Conservation (phyloP, 1,140 invertebrate genomes). For the Drosophila oshimai region DNA sequence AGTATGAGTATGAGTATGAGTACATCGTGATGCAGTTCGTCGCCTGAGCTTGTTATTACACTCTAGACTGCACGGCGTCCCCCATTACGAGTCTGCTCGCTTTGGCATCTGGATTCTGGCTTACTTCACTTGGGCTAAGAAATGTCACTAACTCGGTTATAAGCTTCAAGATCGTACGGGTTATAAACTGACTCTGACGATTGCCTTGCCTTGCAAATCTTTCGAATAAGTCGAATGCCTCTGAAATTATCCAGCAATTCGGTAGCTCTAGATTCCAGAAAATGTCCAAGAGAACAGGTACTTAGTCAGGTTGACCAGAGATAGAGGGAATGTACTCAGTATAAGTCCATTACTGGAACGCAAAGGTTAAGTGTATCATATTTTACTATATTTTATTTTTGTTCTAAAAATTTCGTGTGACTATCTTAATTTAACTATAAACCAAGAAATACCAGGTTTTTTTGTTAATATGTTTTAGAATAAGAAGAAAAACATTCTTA, state of each 20-base stretch:
- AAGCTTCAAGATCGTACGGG: slow-evolving; percentile 7
- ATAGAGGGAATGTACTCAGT: too few species aligned
- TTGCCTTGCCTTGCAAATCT: slow-evolving; percentile 33
- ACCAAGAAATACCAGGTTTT: too few species aligned
- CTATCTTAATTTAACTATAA: too few species aligned
- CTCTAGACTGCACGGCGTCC: slow-evolving; percentile 75
- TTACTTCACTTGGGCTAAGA: slow-evolving; percentile 24
- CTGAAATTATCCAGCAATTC: slow-evolving; percentile 17
- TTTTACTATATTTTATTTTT: too few species aligned
- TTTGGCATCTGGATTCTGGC: slow-evolving; percentile 29
- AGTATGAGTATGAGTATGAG: background rate
- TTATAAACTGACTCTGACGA: slow-evolving; percentile 22
- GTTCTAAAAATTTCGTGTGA: too few species aligned
- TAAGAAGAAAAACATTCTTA: too few species aligned
- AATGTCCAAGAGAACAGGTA: too few species aligned
- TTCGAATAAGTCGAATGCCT: slow-evolving; percentile 25
- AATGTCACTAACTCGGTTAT: slow-evolving; percentile 47
- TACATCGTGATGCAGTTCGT: slow-evolving; percentile 31
- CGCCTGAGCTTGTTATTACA: slow-evolving; percentile 42
- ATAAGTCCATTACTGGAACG: too few species aligned
- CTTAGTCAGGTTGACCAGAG: background rate
- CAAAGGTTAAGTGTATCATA: too few species aligned
- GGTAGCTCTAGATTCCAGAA: background rate
- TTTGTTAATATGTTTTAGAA: too few species aligned
- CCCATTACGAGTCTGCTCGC: slow-evolving; percentile 10